These are phyloP conservation scores for Cacatua alba DNA, from an alignment of 2,113 vertebrate genomes.

Conservation along the genomic window DNA sequence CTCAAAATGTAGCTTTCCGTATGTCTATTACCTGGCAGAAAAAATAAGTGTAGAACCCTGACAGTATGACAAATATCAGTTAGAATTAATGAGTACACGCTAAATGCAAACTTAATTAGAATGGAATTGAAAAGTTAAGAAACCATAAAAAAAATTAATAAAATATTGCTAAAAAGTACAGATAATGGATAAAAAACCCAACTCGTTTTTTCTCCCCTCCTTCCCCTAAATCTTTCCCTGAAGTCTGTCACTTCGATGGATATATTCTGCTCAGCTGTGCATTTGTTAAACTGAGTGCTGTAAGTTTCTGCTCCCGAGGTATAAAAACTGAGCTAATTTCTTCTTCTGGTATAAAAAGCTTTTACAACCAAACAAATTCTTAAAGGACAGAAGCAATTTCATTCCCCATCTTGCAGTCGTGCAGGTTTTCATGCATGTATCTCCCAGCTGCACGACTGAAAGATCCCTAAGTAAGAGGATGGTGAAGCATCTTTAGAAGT, in stretches of 20 bases:
- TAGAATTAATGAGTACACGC: background rate
- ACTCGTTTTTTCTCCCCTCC: background rate
- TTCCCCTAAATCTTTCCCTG: background rate
- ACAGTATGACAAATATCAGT: slow-evolving; percentile 11
- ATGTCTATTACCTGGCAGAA: background rate
- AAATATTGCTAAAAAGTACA: slow-evolving; percentile 13
- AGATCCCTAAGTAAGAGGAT: background rate
- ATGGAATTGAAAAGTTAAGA: slow-evolving; percentile 30
- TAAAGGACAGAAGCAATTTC: background rate
- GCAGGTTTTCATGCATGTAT: background rate
- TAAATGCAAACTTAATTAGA: slow-evolving; percentile 43
- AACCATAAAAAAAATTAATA: slow-evolving; percentile 6
- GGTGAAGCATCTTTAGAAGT: background rate
- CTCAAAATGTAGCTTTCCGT: background rate
- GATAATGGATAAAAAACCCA: background rate
- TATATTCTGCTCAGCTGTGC: background rate
- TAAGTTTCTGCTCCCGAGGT: background rate
- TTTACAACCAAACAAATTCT: background rate
- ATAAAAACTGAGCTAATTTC: background rate
- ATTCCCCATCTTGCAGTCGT: background rate
- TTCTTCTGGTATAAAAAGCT: background rate
- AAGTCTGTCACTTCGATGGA: background rate
- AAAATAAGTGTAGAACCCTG: background rate
- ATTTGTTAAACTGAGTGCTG: background rate
- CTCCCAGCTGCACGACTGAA: background rate